Percentiles rank a stretch among this genome's conserved stretches.
Conservation (phyloP, 2,888 invertebrate genomes). For the Asteroscopus sphinx region DNA sequence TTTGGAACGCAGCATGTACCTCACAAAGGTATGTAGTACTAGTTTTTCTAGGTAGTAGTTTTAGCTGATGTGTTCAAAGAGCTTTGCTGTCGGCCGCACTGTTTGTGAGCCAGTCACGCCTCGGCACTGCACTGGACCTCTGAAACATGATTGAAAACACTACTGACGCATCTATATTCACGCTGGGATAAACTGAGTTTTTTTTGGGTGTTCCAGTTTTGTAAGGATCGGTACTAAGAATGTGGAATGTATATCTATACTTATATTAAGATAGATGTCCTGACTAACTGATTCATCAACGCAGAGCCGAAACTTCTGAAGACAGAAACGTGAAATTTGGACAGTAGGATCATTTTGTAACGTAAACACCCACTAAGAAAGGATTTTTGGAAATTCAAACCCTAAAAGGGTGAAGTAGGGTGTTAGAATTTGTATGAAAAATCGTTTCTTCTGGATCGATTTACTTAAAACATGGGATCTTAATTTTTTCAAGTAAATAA, state of each 20-base stretch:
- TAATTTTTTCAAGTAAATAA: too few species aligned
- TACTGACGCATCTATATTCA: conserved; percentile 26
- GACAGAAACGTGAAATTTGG: too few species aligned
- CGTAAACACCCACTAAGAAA: too few species aligned
- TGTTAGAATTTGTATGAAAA: too few species aligned
- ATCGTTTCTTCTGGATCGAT: too few species aligned
- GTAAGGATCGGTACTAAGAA: neutral
- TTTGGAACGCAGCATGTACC: conserved; percentile 8
- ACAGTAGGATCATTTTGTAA: too few species aligned
- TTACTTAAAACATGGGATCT: too few species aligned
- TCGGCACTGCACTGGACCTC: conserved; percentile 34
- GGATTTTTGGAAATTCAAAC: too few species aligned
- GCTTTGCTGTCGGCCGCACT: conserved; percentile 81
- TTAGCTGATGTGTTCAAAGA: conserved; percentile 73
- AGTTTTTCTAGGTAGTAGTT: conserved; percentile 65
- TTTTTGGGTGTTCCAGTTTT: conserved; percentile 9
- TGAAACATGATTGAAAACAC: conserved; percentile 58
- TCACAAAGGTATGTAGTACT: conserved; percentile 68
- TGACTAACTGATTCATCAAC: too few species aligned
- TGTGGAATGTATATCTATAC: neutral
- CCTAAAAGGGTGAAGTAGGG: too few species aligned
- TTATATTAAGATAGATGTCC: neutral
- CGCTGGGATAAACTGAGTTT: conserved; percentile 20
- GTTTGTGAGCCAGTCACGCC: conserved; percentile 59
- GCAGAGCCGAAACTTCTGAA: too few species aligned